Conservation (phyloP, 2,888 invertebrate genomes). For the Scotopteryx bipunctaria region DNA sequence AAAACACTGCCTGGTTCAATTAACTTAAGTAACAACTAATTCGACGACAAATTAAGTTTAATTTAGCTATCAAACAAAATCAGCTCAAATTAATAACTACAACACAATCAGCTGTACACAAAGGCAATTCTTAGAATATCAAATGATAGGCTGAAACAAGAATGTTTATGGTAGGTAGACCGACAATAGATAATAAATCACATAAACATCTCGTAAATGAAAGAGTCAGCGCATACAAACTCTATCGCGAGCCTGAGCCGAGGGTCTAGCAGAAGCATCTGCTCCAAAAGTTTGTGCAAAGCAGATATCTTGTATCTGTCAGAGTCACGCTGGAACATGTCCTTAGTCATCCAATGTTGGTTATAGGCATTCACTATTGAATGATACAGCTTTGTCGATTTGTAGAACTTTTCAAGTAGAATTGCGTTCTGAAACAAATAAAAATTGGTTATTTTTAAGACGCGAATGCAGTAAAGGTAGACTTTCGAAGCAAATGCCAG, state of each 20-base stretch:
- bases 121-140: too few relatives aligned
- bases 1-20: too few relatives aligned
- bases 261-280: slow-evolving; percentile 59
- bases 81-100: not conserved
- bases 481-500: too few relatives aligned
- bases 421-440: slow-evolving; percentile 40
- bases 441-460: not conserved
- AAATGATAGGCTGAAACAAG: too few relatives aligned
- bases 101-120: too few relatives aligned
- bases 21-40: too few relatives aligned
- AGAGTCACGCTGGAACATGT: slow-evolving; percentile 13
- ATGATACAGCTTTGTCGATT: slow-evolving; percentile 30
- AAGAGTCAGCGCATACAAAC: slow-evolving; percentile 49
- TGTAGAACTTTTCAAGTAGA: slow-evolving; percentile 29
- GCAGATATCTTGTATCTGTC: slow-evolving; percentile 40
- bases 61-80: slow-evolving; percentile 4
- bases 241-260: slow-evolving; percentile 50
- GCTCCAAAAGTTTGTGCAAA: slow-evolving; percentile 44
- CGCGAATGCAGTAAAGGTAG: too few relatives aligned
- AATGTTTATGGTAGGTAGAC: too few relatives aligned
- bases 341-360: slow-evolving; percentile 31
- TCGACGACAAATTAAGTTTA: too few relatives aligned
- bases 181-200: not conserved
- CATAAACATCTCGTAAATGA: slow-evolving; percentile 42
- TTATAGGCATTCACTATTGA: slow-evolving; percentile 37